phyloP scores from a whole-genome alignment of 2,888 invertebrate genomes.

The Hydraecia micacea region DNA sequence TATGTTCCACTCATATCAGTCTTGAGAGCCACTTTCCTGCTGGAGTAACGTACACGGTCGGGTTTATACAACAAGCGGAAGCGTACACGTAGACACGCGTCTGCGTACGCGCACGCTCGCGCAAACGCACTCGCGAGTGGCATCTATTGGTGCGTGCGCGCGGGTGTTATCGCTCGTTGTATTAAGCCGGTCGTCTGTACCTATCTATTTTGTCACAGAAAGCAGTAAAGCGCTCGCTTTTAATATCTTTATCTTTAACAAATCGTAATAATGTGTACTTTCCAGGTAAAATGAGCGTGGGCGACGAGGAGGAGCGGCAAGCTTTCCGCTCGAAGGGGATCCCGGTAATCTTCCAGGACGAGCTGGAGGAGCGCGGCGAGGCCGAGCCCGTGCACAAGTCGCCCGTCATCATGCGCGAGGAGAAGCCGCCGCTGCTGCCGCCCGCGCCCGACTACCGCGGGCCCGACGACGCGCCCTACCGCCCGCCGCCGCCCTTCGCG shows the following conservation, averaged over 20 bases:
- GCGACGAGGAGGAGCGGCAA: constrained; percentile 95
- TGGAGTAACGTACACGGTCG: neutral
- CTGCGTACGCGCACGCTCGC: neutral
- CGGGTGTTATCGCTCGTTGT: neutral
- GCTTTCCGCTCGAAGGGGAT: constrained; percentile 96
- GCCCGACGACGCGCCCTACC: constrained; percentile 94
- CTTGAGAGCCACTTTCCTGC: no score
- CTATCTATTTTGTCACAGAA: constrained; percentile 23
- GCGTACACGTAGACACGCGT: neutral
- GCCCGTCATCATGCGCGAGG: constrained; percentile 98
- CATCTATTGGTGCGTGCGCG: neutral
- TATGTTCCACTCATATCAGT: no score
- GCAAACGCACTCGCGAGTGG: neutral
- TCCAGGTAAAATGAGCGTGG: constrained; percentile 92
- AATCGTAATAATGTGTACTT: constrained; percentile 49
- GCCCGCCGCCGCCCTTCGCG: constrained; percentile 97
- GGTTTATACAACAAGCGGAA: neutral
- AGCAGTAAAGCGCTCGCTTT: constrained; percentile 44
- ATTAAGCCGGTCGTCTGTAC: neutral
- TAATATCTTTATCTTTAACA: neutral
- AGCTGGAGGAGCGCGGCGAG: constrained; percentile 97
- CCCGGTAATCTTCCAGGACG: constrained; percentile 99
- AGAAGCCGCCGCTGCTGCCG: constrained; percentile 97
- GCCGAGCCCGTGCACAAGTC: constrained; percentile 96
- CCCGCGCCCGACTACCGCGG: constrained; percentile 93